Base-by-base conservation (phyloP, 2,797 vertebrate species). In the Eulemur albifrons region DNA sequence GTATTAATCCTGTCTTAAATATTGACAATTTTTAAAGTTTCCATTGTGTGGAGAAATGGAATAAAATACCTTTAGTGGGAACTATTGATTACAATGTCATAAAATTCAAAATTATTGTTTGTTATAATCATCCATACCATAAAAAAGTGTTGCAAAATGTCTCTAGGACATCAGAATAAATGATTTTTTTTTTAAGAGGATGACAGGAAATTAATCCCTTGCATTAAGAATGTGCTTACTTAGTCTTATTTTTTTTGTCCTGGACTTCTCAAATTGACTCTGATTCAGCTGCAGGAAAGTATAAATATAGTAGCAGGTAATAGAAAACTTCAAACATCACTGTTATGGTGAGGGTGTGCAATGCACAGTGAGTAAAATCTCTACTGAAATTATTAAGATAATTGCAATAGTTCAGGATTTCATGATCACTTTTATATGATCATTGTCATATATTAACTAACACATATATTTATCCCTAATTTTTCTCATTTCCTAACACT, bases 21-120 rank as follows among this genome's bases (percentile, higher is more conserved):
- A 91, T 76, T 81, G 67, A 17, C 32, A 63, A 89, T 50, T 59
- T 59, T 70, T 9, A 81, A 89, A 30, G 35, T 52, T 90, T 88
- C 81, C n/a, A 87, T 79, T 67, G 52, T 82, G 48, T 72, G 30
- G 13, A 45, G 65, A 96, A 92, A 72, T 85, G 25, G 38, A 76
- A 81, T 82, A 77, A 94, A 87, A 83, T 82, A 52, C 15, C 52
- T 75, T 93, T 65, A 93, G n/a, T 11, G 70, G 65, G 38, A 91
- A 65, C 15, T 89, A 63, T 72, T 70, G 88, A 96, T 81, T 72
- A 86, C 4, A 18, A 35, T 59, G 38, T 79, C 72, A 54, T 82
- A 61, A 72, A 88, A 80, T 82, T 84, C 32, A 91, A 84, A 50
- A 88, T 67, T 72, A 84, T 82, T 88, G 7, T 48, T 93, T 63